These are phyloP conservation scores for Drosophila setosimentum DNA, from an alignment of 2,888 invertebrate genomes.

Conservation along the genomic window DNA sequence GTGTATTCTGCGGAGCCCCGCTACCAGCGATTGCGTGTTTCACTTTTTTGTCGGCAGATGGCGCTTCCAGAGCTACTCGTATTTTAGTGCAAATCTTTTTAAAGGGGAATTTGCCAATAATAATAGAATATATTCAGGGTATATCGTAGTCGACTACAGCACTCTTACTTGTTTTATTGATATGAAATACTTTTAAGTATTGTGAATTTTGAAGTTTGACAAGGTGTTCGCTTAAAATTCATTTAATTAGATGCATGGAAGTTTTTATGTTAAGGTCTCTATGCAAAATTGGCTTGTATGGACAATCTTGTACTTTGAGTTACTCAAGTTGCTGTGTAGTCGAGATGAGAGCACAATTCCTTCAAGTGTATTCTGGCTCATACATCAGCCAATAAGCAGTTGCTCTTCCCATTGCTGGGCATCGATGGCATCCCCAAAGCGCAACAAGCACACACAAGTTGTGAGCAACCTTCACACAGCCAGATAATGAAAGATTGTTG, in stretches of 20 bases:
- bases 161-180: too few species aligned
- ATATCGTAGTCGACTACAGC: too few species aligned
- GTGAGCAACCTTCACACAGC: constrained; percentile 18
- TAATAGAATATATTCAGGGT: too few species aligned
- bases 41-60: too few species aligned
- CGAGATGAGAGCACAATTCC: background rate
- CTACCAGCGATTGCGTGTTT: too few species aligned
- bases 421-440: constrained; percentile 28
- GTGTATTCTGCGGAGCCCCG: too few species aligned
- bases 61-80: too few species aligned
- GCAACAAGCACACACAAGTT: constrained; percentile 73
- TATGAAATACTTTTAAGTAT: background rate
- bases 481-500: constrained; percentile 45
- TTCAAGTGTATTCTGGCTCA: background rate
- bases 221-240: background rate
- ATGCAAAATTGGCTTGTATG: background rate
- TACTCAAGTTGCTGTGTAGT: background rate
- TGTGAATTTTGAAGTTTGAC: background rate
- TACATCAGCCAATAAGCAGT: background rate
- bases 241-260: background rate
- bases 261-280: background rate
- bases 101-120: too few species aligned
- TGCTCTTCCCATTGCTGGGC: background rate
- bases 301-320: background rate
- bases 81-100: too few species aligned